These are phyloP conservation scores for Chaetorhynchus papuensis DNA, from an alignment of 2,113 vertebrate species.

Conservation along the genomic window DNA sequence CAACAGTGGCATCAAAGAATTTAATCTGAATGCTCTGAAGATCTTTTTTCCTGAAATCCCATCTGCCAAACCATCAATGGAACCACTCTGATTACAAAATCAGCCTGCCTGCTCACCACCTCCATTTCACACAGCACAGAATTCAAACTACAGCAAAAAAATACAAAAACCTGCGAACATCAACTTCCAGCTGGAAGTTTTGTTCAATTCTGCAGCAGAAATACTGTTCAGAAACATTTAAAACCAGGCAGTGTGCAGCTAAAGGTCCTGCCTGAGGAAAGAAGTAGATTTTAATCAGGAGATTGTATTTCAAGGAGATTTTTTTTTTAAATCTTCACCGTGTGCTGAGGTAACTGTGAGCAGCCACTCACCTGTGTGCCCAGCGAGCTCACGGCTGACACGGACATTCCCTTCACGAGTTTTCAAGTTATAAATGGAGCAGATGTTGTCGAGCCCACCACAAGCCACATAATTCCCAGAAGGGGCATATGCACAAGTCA, in stretches of 20 bases:
- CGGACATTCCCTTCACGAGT: constrained; percentile 98
- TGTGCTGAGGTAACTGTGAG: neutral
- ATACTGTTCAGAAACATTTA: neutral
- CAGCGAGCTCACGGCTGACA: constrained; percentile 95
- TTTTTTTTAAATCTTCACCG: neutral
- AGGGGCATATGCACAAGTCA: constrained; percentile 97
- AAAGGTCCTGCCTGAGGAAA: neutral
- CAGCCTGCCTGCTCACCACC: neutral
- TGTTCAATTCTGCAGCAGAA: neutral
- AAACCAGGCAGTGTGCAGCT: neutral
- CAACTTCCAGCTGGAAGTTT: neutral
- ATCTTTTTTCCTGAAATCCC: neutral
- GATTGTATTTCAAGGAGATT: neutral
- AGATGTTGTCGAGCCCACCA: constrained; percentile 97
- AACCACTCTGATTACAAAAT: neutral
- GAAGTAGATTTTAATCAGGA: accelerated
- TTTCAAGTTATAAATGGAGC: constrained; percentile 99
- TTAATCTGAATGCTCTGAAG: neutral
- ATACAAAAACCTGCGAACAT: neutral
- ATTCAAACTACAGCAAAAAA: neutral
- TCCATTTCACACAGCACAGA: neutral
- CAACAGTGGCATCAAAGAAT: neutral
- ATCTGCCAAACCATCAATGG: neutral
- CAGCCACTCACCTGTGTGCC: constrained; percentile 87
- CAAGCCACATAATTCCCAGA: constrained; percentile 98